Conservation (phyloP, 1,140 invertebrate genomes). For the Diabrotica undecimpunctata region DNA sequence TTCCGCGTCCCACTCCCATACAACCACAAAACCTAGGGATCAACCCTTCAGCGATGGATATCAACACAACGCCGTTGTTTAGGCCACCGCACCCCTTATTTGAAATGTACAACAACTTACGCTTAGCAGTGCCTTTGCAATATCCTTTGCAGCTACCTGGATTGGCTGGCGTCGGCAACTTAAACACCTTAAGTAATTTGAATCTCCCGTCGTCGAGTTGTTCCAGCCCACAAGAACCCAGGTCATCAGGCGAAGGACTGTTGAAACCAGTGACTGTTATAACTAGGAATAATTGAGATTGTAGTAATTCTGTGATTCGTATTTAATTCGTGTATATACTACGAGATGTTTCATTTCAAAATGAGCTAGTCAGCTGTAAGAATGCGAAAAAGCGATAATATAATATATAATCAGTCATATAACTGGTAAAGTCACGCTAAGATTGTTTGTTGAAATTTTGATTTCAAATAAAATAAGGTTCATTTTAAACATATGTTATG, state of each 20-base stretch:
- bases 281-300: conserved; percentile 34
- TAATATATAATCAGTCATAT: too few species aligned
- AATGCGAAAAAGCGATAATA: too few species aligned
- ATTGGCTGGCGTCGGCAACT: conserved; percentile 19
- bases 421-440: too few species aligned
- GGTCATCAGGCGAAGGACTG: conserved; percentile 33
- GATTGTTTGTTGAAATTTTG: too few species aligned
- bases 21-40: conserved; percentile 30
- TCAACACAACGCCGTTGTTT: conserved; percentile 24
- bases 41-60: conserved; percentile 7
- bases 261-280: conserved; percentile 45
- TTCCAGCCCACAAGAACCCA: conserved; percentile 21
- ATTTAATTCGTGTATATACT: too few species aligned
- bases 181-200: conserved; percentile 7
- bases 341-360: too few species aligned
- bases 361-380: too few species aligned
- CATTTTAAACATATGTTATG: too few species aligned
- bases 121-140: conserved; percentile 33
- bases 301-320: conserved; percentile 9
- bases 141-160: conserved; percentile 35
- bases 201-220: conserved; percentile 18
- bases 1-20: conserved; percentile 22
- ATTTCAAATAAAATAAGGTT: too few species aligned
- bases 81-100: conserved; percentile 31
- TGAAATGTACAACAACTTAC: conserved; percentile 39